Evolutionary conservation across 2,113 vertebrate species (phyloP), one percentile per base, ranked within the genome.

Genomic region (Limnothrissa miodon): DNA sequence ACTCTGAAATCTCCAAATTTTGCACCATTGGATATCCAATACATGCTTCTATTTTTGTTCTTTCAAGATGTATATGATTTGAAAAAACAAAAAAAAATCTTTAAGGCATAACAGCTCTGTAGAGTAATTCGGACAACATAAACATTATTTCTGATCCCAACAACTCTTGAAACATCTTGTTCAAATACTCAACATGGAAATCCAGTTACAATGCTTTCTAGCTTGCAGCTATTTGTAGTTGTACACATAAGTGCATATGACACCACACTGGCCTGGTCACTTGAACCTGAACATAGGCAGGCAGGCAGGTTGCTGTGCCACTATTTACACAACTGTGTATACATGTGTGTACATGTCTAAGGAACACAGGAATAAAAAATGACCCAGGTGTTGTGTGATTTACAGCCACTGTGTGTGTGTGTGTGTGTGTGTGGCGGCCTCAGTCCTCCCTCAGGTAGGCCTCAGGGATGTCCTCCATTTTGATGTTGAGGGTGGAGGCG

Each of bases 381-480:
- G 2, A 6, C 42, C 42, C 42, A 42, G 42, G 2, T 42, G 42
- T 42, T 4, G 42, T 42, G 42, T 42, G 42, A n/a, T n/a, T n/a
- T n/a, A n/a, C n/a, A n/a, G n/a, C n/a, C n/a, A n/a, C n/a, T n/a
- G n/a, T n/a, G n/a, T 4, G 42, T 42, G 42, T 42, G 42, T 4
- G 42, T 42, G 42, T 42, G 42, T 4, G 42, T 42, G 42, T 42
- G 42, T 8, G 9, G 33, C 48, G 0, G 15, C 15, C 39, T 93
- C 78, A 95, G 87, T 95, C 94, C 70, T 95, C 94, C 87, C 95
- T 91, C 23, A 95, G 86, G 87, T 95, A 95, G 45, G 94, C 95
- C 39, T 95, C 95, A 10, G 92, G 94, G 42, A 94, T 48, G 4
- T 95, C 93, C 66, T 92, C 90, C 21, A 83, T 80, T 0, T 81